Conservation (phyloP, 2,888 invertebrate genomes). For the Ischnura elegans region DNA sequence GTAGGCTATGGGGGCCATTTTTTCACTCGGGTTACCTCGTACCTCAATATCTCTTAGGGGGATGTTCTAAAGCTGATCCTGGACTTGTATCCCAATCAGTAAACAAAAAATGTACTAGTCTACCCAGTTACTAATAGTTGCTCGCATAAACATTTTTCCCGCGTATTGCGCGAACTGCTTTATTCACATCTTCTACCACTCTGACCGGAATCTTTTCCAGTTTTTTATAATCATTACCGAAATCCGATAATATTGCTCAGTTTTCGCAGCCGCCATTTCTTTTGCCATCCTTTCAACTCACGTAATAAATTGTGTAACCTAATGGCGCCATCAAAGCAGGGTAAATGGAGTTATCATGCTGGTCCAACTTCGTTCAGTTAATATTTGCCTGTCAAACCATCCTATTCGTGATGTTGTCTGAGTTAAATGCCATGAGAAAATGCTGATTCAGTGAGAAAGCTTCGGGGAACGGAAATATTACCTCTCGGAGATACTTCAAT, state of each 20-base stretch:
- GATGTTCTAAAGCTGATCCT: too few species aligned
- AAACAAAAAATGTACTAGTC: background rate
- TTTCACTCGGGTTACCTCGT: too few species aligned
- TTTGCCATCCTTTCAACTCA: background rate
- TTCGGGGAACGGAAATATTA: background rate
- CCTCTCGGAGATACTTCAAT: background rate
- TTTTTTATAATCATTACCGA: too few species aligned
- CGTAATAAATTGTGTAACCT: background rate
- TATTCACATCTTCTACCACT: background rate
- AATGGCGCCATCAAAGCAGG: constrained; percentile 29
- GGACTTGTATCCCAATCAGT: too few species aligned
- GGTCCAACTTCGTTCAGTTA: background rate
- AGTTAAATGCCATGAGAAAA: background rate
- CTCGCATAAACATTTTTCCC: background rate
- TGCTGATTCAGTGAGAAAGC: background rate
- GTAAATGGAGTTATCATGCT: background rate
- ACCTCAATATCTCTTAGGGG: too few species aligned
- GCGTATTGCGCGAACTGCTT: too few species aligned
- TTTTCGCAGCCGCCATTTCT: background rate
- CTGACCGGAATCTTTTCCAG: background rate
- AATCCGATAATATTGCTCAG: too few species aligned
- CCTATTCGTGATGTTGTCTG: constrained; percentile 16
- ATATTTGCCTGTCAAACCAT: background rate
- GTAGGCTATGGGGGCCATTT: too few species aligned
- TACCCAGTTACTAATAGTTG: too few species aligned